Percentiles rank a stretch among this genome's conserved stretches.
Evolutionary conservation across 35 echinoderm and acorn worm species (phyloP).

Genomic region (Strongylocentrotus purpuratus): DNA sequence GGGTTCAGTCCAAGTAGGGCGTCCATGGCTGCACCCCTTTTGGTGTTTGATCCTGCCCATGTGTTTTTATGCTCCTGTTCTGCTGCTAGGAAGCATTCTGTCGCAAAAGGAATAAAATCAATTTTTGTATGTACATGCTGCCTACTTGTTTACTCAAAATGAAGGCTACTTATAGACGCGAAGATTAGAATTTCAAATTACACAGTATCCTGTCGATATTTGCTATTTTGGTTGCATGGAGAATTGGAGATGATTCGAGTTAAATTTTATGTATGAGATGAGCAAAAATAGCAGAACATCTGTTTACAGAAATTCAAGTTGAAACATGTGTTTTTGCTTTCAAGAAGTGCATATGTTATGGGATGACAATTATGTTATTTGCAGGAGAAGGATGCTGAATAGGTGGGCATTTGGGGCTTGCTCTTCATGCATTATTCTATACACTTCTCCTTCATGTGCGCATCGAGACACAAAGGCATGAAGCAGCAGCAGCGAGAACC

Average conservation of each 20-base stretch:
- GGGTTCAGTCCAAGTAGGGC: too few species aligned
- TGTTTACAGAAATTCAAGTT: neutral
- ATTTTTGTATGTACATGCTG: neutral
- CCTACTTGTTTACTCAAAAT: neutral
- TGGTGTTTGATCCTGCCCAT: too few species aligned
- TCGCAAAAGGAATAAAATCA: neutral
- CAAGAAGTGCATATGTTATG: constrained; percentile 11
- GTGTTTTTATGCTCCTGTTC: neutral
- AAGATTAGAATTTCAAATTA: neutral
- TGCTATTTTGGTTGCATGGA: neutral
- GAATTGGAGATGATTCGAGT: neutral
- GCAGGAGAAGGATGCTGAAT: neutral
- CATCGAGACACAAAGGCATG: neutral
- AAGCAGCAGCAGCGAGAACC: neutral
- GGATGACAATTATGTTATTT: constrained; percentile 4
- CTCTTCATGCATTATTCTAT: neutral
- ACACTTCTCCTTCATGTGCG: neutral
- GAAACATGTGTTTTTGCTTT: neutral
- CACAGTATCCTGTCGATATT: neutral
- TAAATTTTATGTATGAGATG: neutral
- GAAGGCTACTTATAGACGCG: neutral
- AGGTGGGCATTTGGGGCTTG: neutral
- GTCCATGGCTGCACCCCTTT: too few species aligned
- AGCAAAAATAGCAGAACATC: neutral
- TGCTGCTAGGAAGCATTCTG: neutral